Percentiles rank a stretch among this genome's conserved stretches.
phyloP scores from a whole-genome alignment of 1,140 invertebrate species.

The Temnothorax longispinosus region DNA sequence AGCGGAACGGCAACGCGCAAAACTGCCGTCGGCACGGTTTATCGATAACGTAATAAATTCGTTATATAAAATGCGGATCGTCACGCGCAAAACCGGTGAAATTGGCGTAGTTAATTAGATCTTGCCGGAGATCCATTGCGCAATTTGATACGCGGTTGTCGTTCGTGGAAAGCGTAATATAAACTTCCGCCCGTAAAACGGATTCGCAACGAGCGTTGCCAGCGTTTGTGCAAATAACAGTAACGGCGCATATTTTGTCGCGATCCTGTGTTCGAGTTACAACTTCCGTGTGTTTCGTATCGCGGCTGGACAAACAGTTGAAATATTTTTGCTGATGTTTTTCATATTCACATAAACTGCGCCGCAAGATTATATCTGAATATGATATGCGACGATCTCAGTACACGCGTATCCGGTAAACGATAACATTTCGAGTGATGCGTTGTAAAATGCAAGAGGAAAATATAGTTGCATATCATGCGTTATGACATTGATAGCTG shows the following conservation, averaged over 20 bases:
- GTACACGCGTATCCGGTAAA: not conserved
- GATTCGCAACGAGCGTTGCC: conserved; percentile 12
- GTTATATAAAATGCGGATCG: not conserved
- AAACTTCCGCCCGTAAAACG: conserved; percentile 40
- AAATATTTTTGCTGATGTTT: conserved; percentile 49
- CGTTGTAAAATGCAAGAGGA: conserved; percentile 7
- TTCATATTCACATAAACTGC: conserved; percentile 40
- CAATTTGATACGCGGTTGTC: conserved; percentile 26
- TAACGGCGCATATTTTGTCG: conserved; percentile 36
- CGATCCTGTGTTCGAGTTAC: conserved; percentile 10
- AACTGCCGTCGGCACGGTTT: not conserved
- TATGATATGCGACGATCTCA: conserved; percentile 35
- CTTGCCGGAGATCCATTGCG: not conserved
- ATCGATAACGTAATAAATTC: not conserved
- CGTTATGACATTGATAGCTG: not conserved
- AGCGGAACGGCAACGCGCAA: not conserved
- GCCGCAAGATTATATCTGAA: conserved; percentile 41
- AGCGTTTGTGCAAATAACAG: conserved; percentile 40
- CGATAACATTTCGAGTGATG: not conserved
- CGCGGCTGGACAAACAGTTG: not conserved
- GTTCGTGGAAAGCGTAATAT: conserved; percentile 13
- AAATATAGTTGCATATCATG: not conserved
- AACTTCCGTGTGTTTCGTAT: conserved; percentile 30
- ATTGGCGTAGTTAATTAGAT: not conserved
- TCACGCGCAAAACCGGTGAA: not conserved